These are phyloP conservation scores for Nannoperca australis DNA, from an alignment of 2,797 vertebrate species.

Conservation along the genomic window DNA sequence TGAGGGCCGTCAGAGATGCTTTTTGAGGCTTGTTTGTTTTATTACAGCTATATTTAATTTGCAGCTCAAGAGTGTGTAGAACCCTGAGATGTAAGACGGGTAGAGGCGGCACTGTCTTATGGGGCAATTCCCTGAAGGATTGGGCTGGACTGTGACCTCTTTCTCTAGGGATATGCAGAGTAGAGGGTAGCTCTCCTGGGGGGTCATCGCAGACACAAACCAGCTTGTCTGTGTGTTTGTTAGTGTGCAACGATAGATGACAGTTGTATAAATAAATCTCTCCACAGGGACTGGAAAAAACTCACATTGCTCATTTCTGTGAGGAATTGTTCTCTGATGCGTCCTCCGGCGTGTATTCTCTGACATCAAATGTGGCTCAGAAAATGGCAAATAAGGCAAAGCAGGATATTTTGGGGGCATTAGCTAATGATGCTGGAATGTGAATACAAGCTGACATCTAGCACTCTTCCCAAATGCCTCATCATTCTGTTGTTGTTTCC, in stretches of 20 bases:
- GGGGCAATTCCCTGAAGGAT: constrained; percentile 14
- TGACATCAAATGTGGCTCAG: constrained; percentile 50
- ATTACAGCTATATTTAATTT: constrained; percentile 43
- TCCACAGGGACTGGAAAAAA: constrained; percentile 61
- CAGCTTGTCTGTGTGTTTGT: background rate
- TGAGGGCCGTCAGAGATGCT: constrained; percentile 1
- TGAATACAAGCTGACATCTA: constrained; percentile 49
- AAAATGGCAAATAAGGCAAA: constrained; percentile 58
- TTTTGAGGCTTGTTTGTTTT: constrained; percentile 27
- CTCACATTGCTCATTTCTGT: constrained; percentile 56
- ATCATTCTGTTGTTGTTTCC: constrained; percentile 13
- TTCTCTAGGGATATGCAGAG: constrained; percentile 22
- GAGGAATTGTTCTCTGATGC: constrained; percentile 50
- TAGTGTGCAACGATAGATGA: constrained; percentile 50
- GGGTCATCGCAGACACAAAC: background rate
- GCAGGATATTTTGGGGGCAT: constrained; percentile 50
- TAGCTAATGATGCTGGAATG: constrained; percentile 59
- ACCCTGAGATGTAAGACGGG: background rate
- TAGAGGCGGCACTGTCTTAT: background rate
- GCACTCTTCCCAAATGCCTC: constrained; percentile 38
- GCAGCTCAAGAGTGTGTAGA: constrained; percentile 1
- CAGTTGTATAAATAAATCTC: constrained; percentile 73
- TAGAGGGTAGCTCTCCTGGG: constrained; percentile 24
- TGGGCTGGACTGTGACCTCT: constrained; percentile 17
- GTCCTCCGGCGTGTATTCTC: constrained; percentile 36